Base-by-base conservation (phyloP, 1,140 invertebrate species). In the Drosophila bocqueti region DNA sequence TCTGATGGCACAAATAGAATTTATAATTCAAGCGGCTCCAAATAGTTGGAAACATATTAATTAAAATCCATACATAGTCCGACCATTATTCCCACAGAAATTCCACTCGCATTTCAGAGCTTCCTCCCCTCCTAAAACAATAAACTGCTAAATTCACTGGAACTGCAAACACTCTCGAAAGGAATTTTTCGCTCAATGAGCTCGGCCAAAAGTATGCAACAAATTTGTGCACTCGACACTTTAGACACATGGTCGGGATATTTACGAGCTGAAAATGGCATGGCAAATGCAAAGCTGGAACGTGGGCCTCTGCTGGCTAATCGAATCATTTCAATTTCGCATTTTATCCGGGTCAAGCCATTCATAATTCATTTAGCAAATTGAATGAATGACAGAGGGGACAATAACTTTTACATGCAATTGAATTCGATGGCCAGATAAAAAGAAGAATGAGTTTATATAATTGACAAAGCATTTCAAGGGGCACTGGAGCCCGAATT, bases 121-220 rank as follows among this genome's bases (percentile, higher is more conserved):
- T 36, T 42, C 21, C 21, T 24, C 21, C 1, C 26, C 46, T 2
- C 3, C 31, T 2, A 0, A 24, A 60, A 73, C 69, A 73, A 72
- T 73, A 73, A 60, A 50, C 52, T 73, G 54, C 29, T 18, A 72
- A 73, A 73, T 73, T 38, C 55, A 74, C 68, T 73, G 57, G 46
- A 52, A 59, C 52, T 50, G 21, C 26, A 31, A 36, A 50, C 29
- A 11, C 29, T 34, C 50, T 24, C 21, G 26, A 42, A 49, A 34
- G 13, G 15, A 15, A 49, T 36, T 73, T 52, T 43, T 29, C 31
- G 43, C 52, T 60, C 52, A 18, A 72, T 47, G 21, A 71, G 29
- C 34, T 26, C 34, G 43, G 1, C 52, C 36, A 31, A 43, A 59
- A 73, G 69, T 36, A 73, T 73, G 67, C 54, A 36, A 49, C 69